A percentile compares a stretch with the other conserved stretches of the same genome.
phyloP scores from a whole-genome alignment of 2,888 invertebrate species.

The Ferrisia virgata region DNA sequence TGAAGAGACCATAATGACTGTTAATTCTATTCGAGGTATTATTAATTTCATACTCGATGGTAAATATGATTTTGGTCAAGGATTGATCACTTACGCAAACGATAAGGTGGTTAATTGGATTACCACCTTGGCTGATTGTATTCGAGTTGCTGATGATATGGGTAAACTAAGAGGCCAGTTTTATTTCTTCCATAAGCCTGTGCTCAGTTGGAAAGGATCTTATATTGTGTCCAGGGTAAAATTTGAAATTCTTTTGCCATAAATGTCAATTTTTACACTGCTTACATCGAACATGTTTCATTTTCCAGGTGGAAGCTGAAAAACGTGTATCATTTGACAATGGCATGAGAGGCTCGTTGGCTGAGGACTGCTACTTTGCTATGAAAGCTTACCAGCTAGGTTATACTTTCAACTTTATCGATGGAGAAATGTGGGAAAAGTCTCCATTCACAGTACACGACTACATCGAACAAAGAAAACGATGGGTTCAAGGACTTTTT shows the following conservation, averaged over 20 bases:
- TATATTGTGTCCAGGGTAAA: constrained; percentile 92
- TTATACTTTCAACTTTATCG: constrained; percentile 89
- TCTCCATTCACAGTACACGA: constrained; percentile 92
- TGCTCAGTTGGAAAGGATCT: constrained; percentile 98
- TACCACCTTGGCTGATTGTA: constrained; percentile 94
- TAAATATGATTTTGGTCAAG: constrained; percentile 93
- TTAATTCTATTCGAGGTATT: constrained; percentile 84
- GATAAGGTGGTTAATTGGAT: constrained; percentile 95
- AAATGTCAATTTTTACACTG: neutral
- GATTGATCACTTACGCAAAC: constrained; percentile 92
- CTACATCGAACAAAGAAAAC: constrained; percentile 90
- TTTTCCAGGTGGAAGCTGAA: constrained; percentile 77
- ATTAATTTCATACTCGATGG: constrained; percentile 93
- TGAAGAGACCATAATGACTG: constrained; percentile 91
- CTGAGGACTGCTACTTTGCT: constrained; percentile 95
- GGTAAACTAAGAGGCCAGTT: constrained; percentile 92
- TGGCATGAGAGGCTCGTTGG: constrained; percentile 91
- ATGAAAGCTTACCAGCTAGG: constrained; percentile 91
- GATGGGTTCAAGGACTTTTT: constrained; percentile 90
- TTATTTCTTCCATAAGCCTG: constrained; percentile 86
- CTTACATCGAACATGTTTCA: constrained; percentile 6
- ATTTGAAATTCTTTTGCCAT: neutral
- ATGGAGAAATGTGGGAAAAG: constrained; percentile 99
- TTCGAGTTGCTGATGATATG: constrained; percentile 95
- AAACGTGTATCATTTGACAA: constrained; percentile 90